A percentile compares a stretch with the other conserved stretches of the same genome.
phyloP scores from a whole-genome alignment of 2,113 vertebrate genomes.

The Dermatemys mawii region DNA sequence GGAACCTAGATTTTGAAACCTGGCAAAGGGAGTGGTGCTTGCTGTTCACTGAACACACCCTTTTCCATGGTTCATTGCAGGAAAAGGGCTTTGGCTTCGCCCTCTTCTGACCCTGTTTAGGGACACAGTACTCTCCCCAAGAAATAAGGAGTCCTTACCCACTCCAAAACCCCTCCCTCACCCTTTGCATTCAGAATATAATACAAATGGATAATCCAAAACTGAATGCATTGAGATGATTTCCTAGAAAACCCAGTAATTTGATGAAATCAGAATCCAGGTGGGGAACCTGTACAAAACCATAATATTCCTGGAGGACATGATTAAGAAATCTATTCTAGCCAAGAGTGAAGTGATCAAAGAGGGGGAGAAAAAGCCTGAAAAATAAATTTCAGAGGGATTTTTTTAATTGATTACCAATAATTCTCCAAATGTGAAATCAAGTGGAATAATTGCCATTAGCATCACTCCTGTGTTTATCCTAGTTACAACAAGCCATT shows the following conservation, averaged over 20 bases:
- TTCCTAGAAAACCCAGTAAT: neutral
- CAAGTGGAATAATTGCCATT: rapidly evolving
- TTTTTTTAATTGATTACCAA: neutral
- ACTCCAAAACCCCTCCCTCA: neutral
- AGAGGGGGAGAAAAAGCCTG: neutral
- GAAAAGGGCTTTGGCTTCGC: neutral
- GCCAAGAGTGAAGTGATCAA: neutral
- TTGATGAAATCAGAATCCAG: neutral
- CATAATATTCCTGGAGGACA: too few species aligned
- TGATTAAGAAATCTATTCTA: neutral
- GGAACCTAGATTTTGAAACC: neutral
- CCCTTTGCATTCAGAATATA: neutral
- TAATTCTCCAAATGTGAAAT: neutral
- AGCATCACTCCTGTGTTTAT: neutral
- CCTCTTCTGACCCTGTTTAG: neutral
- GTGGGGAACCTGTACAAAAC: neutral
- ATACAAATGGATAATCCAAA: neutral
- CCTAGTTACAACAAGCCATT: neutral
- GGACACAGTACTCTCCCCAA: neutral
- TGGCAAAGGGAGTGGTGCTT: neutral
- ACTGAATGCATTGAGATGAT: neutral
- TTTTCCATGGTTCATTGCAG: neutral
- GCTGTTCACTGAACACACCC: neutral
- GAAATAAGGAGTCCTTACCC: neutral
- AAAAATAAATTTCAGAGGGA: neutral